phyloP scores from a whole-genome alignment of 2,113 vertebrate species.

The Myiozetetes cayanensis region DNA sequence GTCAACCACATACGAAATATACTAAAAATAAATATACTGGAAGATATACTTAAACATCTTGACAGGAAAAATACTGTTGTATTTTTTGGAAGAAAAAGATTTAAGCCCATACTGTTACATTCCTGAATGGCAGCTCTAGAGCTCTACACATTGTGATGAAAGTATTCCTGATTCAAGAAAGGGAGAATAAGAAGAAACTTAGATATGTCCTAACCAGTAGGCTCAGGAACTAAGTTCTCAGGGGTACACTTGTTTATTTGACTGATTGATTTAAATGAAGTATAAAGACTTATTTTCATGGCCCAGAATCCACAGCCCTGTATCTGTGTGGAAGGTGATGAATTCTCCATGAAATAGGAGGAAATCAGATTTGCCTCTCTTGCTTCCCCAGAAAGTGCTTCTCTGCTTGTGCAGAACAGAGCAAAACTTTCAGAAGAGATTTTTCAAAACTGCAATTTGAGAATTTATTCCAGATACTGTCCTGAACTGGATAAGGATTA shows the following conservation, averaged over 20 bases:
- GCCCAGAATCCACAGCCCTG: background rate
- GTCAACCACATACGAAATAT: background rate
- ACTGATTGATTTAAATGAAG: background rate
- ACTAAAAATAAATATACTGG: slow-evolving; percentile 11
- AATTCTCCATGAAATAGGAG: background rate
- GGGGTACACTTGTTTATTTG: background rate
- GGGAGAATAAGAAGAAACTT: background rate
- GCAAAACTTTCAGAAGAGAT: background rate
- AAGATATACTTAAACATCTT: background rate
- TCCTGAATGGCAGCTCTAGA: background rate
- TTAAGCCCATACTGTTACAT: background rate
- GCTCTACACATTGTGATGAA: background rate
- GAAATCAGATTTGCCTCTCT: background rate
- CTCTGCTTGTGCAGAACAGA: background rate
- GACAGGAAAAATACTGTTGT: background rate
- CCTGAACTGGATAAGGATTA: background rate
- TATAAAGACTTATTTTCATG: background rate
- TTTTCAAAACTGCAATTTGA: background rate
- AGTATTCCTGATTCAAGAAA: background rate
- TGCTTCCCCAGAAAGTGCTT: background rate
- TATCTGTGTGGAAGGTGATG: background rate
- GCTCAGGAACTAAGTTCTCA: background rate
- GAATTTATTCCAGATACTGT: background rate
- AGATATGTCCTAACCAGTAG: no score
- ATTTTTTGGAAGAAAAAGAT: slow-evolving; percentile 7